Percentiles rank a stretch among this genome's conserved stretches.
These are phyloP conservation scores for Bubo bubo DNA, from an alignment of 2,113 vertebrate species.

Conservation along the genomic window DNA sequence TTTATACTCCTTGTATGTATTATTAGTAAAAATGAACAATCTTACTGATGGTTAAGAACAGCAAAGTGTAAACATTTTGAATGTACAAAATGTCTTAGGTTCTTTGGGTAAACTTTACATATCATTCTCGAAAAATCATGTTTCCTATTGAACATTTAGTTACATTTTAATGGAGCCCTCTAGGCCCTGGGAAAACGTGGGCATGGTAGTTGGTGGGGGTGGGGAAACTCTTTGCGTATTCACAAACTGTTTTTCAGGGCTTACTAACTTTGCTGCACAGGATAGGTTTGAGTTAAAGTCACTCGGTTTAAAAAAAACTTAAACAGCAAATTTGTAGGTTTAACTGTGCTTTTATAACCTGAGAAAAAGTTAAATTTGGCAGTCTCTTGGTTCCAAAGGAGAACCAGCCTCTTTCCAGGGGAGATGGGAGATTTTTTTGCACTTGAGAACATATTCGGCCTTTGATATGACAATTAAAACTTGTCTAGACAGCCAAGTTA, in stretches of 20 bases:
- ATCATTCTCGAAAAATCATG: slow-evolving; percentile 49
- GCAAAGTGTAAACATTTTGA: slow-evolving; percentile 72
- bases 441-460: slow-evolving; percentile 28
- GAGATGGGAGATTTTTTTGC: slow-evolving; percentile 25
- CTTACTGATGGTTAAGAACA: slow-evolving; percentile 48
- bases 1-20: slow-evolving; percentile 78
- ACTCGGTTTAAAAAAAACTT: not conserved
- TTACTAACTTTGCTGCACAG: slow-evolving; percentile 66
- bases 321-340: not conserved
- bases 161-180: slow-evolving; percentile 46
- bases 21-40: slow-evolving; percentile 68
- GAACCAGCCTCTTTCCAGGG: not conserved
- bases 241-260: slow-evolving; percentile 68
- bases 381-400: not conserved
- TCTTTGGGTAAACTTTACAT: slow-evolving; percentile 54
- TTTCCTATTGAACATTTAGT: slow-evolving; percentile 52
- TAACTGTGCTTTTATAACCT: slow-evolving; percentile 14
- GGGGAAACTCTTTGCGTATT: slow-evolving; percentile 47
- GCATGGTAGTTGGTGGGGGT: slow-evolving; percentile 18
- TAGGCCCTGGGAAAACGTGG: slow-evolving; percentile 33
- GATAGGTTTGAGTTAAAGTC: slow-evolving; percentile 3
- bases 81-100: slow-evolving; percentile 76
- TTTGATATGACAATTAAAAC: slow-evolving; percentile 71
- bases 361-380: slow-evolving; percentile 23
- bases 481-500: slow-evolving; percentile 68